Evolutionary conservation across 2,797 vertebrate genomes (phyloP).

Genomic region (Apogon talboti): DNA sequence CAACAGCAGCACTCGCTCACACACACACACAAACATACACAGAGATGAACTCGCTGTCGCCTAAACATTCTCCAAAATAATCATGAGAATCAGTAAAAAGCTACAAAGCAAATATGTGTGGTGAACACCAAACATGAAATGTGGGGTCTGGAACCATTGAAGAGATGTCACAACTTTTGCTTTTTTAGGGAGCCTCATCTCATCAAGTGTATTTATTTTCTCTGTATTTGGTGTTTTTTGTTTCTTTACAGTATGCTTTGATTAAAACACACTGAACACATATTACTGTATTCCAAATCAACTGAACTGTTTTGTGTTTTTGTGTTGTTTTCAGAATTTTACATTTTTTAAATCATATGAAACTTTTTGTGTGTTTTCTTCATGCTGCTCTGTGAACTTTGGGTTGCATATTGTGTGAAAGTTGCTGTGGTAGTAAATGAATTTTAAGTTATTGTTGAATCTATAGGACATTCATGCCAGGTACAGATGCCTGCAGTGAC

Average conservation of each 20-base stretch:
- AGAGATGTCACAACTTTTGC: constrained; percentile 69
- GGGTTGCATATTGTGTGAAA: no score
- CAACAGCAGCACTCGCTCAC: constrained; percentile 53
- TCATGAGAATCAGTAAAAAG: constrained; percentile 62
- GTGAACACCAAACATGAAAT: constrained; percentile 73
- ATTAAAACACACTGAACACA: constrained; percentile 54
- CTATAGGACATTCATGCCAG: constrained; percentile 1
- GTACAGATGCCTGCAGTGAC: constrained; percentile 44
- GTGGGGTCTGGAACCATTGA: constrained; percentile 62
- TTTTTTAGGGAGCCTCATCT: constrained; percentile 58
- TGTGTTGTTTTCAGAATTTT: no score
- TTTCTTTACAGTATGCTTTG: constrained; percentile 45
- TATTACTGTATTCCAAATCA: neutral
- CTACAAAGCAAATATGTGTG: constrained; percentile 82
- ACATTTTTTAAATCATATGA: no score
- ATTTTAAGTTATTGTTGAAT: no score
- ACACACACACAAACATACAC: constrained; percentile 28
- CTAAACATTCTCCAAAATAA: constrained; percentile 73
- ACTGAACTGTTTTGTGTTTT: no score
- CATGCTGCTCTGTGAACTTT: no score
- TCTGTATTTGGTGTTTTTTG: constrained; percentile 18
- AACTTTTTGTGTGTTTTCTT: no score
- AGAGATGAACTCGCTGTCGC: constrained; percentile 69
- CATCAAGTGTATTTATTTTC: constrained; percentile 47
- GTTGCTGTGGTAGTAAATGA: no score